A percentile compares a stretch with the other conserved stretches of the same genome.
Evolutionary conservation across 1,140 invertebrate genomes (phyloP).

Genomic region (Schlechtendalia chinensis): DNA sequence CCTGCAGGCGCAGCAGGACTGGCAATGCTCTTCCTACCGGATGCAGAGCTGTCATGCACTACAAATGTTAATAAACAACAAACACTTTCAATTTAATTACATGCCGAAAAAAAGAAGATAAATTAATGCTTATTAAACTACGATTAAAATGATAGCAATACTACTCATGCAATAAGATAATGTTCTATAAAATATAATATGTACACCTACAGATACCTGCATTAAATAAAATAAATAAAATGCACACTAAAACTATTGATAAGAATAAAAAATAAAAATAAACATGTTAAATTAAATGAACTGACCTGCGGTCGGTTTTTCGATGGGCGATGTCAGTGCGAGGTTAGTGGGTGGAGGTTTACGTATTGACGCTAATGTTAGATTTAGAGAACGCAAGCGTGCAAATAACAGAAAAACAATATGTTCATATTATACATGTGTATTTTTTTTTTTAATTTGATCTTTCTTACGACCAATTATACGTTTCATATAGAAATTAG

Average conservation of each 20-base stretch:
- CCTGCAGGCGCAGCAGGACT: constrained; percentile 14
- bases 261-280: constrained; percentile 1
- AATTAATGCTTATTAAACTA: constrained; percentile 7
- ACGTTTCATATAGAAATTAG: background rate
- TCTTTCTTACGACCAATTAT: background rate
- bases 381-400: constrained; percentile 45
- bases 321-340: constrained; percentile 52
- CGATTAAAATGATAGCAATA: background rate
- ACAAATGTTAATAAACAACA: constrained; percentile 46
- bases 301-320: constrained; percentile 50
- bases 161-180: constrained; percentile 18
- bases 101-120: constrained; percentile 4
- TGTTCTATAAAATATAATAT: background rate
- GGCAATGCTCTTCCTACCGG: constrained; percentile 33
- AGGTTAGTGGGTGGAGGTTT: constrained; percentile 55
- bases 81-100: constrained; percentile 46
- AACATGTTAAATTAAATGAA: constrained; percentile 23
- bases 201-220: background rate
- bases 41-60: constrained; percentile 49
- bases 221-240: background rate
- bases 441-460: constrained; percentile 6
- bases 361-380: constrained; percentile 54
- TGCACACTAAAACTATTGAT: background rate
- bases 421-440: constrained; percentile 38
- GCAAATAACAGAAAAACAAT: constrained; percentile 48